Evolutionary conservation across 2,888 invertebrate genomes (phyloP), one percentile per base, ranked within the genome.

Genomic region (Metacarcinus magister): DNA sequence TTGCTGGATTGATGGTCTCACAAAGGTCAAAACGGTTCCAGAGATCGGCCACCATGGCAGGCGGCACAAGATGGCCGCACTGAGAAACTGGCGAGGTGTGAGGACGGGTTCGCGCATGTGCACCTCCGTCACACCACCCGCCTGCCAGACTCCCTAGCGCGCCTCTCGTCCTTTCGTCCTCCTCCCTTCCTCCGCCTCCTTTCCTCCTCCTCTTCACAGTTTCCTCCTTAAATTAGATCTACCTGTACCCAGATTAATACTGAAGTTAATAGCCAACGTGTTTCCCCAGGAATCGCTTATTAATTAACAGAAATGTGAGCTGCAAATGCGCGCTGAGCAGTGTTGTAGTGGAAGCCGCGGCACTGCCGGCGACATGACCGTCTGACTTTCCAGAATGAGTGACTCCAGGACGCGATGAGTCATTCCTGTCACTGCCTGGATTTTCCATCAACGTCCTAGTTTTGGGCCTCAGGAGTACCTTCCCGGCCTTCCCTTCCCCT

Each of bases 1-100:
- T 94, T 94, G 94, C 94, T 96, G 96, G 96, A 96, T 96, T 96
- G 96, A 96, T 96, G 96, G 96, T 96, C 96, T 96, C 96, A 92
- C 94, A 82, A 96, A 46, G 96, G 82, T 96, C 96, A 94, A 96
- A 96, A 94, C 92, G 94, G 94, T 94, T 46, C 94, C 96, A 91
- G 96, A 82, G 96, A 94, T 96, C 96, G 91, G 94, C 96, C 96
- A 96, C 96, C 96, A 96, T 96, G 92, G 96, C 96, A 96, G 94
- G 94, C 96, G 92, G 96, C 96, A 96, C 96, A 96, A 96, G 96
- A 96, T 96, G 96, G 96, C 96, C 96, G 94, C 96, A 92, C 75
- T 94, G 67, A 94, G 96, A 96, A 95, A 96, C 96, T 96, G 96
- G 92, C 94, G 91, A 87, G 92, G 82, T 46, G 43, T 82, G 91